phyloP scores from a whole-genome alignment of 2,888 invertebrate genomes.

The Poecilobothrus nobilitatus region DNA sequence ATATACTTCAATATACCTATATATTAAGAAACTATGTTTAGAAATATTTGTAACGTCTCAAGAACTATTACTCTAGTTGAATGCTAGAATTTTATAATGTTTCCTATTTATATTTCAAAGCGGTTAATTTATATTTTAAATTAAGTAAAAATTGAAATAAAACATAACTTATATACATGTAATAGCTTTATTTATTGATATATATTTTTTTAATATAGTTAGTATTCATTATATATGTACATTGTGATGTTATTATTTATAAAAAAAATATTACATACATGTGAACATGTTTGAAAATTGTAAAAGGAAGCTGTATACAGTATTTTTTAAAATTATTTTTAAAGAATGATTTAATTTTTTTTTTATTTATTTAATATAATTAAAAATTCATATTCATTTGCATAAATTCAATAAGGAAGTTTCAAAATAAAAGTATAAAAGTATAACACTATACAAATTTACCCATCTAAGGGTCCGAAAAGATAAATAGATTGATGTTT shows the following conservation, averaged over 20 bases:
- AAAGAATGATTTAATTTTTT: background rate
- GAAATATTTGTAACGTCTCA: too few species aligned
- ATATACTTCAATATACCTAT: too few species aligned
- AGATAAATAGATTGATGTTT: conserved; percentile 64
- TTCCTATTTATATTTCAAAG: too few species aligned
- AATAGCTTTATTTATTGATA: background rate
- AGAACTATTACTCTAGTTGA: too few species aligned
- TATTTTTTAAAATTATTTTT: background rate
- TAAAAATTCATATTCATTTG: conserved; percentile 4
- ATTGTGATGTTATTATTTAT: background rate
- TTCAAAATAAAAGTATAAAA: conserved; percentile 4
- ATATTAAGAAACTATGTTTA: too few species aligned
- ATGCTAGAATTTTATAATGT: too few species aligned
- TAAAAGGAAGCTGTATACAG: background rate
- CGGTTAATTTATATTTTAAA: too few species aligned
- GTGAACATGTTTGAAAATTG: background rate
- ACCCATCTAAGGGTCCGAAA: conserved; percentile 59
- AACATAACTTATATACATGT: background rate
- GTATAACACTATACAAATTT: background rate
- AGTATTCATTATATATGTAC: background rate
- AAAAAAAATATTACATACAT: background rate
- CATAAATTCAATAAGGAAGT: conserved; percentile 4
- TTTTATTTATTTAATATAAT: background rate
- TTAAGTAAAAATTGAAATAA: background rate
- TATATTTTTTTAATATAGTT: background rate